Percentiles rank a stretch among this genome's conserved stretches.
phyloP scores from a whole-genome alignment of 2,797 vertebrate genomes.

The Poeciliopsis turneri region DNA sequence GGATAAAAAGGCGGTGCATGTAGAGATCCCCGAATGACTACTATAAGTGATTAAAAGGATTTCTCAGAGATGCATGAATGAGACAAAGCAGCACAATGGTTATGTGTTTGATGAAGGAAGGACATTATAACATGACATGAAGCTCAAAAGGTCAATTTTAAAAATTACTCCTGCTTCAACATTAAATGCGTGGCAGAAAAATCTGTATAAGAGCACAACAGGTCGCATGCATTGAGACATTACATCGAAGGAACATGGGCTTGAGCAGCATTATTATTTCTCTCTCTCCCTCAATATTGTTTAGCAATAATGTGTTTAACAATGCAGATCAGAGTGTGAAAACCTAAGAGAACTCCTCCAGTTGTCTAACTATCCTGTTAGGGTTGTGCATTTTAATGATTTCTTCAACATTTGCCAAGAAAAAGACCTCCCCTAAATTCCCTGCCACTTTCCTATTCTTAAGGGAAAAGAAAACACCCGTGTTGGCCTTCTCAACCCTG shows the following conservation, averaged over 20 bases:
- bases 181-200: not conserved
- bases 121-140: not conserved
- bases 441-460: constrained; percentile 18
- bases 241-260: not conserved
- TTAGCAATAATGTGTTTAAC: not conserved
- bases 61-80: not conserved
- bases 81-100: not conserved
- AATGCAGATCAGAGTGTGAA: not conserved
- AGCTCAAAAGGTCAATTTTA: not conserved
- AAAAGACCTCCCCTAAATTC: constrained; percentile 11
- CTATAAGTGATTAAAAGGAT: not conserved
- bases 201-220: no score
- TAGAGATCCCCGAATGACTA: not conserved
- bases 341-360: constrained; percentile 8
- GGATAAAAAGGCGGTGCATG: not conserved
- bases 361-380: not conserved
- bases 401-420: constrained; percentile 3
- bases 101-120: not conserved
- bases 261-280: not conserved
- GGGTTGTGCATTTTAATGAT: constrained; percentile 6
- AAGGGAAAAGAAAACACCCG: constrained; percentile 39
- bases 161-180: not conserved
- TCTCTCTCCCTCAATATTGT: not conserved
- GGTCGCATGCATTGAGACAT: not conserved
- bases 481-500: constrained; percentile 42